Evolutionary conservation across 2,113 vertebrate species (phyloP).

Genomic region (Balaeniceps rex): DNA sequence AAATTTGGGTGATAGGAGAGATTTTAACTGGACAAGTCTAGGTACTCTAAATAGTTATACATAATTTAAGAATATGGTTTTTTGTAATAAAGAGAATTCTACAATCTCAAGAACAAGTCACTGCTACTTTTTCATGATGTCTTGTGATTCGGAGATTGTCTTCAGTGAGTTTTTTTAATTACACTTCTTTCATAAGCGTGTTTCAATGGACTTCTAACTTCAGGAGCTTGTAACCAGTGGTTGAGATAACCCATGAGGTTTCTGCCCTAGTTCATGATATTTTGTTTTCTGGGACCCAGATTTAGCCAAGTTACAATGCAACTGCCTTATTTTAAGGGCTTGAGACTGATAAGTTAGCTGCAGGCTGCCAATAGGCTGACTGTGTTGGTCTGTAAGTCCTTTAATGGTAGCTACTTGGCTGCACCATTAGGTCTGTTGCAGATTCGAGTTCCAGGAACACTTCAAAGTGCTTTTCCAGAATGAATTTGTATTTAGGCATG

Average conservation of each 20-base stretch:
- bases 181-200: background rate
- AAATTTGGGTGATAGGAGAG: background rate
- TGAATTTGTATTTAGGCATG: background rate
- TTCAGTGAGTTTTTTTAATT: background rate
- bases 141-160: background rate
- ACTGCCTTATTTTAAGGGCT: background rate
- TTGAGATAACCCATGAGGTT: background rate
- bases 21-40: background rate
- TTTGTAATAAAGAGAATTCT: background rate
- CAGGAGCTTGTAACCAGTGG: background rate
- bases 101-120: background rate
- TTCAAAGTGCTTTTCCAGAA: background rate
- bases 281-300: background rate
- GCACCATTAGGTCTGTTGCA: background rate
- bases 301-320: background rate
- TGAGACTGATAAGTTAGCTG: background rate
- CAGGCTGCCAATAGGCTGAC: background rate
- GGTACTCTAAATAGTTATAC: background rate
- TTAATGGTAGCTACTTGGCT: background rate
- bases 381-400: background rate
- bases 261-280: background rate
- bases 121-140: background rate
- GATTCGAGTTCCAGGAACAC: background rate
- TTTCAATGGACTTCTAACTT: background rate
- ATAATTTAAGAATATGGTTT: background rate